Base-by-base conservation (phyloP, 2,888 invertebrate genomes). In the Chesias legatella region DNA sequence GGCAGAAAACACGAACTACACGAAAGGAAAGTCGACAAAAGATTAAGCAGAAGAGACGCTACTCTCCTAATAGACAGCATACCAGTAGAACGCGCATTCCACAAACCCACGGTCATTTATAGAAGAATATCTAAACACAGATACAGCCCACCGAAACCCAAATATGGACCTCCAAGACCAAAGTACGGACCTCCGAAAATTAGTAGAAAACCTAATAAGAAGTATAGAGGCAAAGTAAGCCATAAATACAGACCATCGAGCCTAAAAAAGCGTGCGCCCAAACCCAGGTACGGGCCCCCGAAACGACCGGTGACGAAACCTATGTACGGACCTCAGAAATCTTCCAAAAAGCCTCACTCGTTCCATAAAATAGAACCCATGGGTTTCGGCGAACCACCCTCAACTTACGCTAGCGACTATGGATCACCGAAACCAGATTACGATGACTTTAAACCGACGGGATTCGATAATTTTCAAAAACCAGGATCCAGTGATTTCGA, bases 331-430 rank as follows among this genome's bases (percentile, higher is more conserved):
- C 59, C 63, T 7, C 54, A 17, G 2, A 3, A 3, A 17, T 17
- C 67, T n/a, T 66, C 73, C 7, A 41, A 34, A n/a, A 42, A 32
- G 13, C 27, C 31, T 9, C 25, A 58, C 5, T 31, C 53, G 0
- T 48, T 53, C 21, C 53, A 56, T n/a, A 47, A 53, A n/a, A 49
- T 58, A 28, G 69, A 70, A 35, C 67, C 72, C 1, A 44, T 53
- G 6, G 67, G 76, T 6, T 85, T 84, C 44, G 85, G 68, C 1
- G 85, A 86, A 46, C 84, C 85, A 3, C 83, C 83, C 1, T 33
- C 35, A n/a, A 60, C 6, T 20, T 20, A 22, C 7, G 5, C 17
- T 0, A 17, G 25, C 6, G 32, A 40, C n/a, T 28, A 33, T 5
- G 33, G 24, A 1, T 37, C 45, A 1, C 23, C 33, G 2, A 39